Evolutionary conservation across 2,113 vertebrate genomes (phyloP).

Genomic region (Ameiurus melas): DNA sequence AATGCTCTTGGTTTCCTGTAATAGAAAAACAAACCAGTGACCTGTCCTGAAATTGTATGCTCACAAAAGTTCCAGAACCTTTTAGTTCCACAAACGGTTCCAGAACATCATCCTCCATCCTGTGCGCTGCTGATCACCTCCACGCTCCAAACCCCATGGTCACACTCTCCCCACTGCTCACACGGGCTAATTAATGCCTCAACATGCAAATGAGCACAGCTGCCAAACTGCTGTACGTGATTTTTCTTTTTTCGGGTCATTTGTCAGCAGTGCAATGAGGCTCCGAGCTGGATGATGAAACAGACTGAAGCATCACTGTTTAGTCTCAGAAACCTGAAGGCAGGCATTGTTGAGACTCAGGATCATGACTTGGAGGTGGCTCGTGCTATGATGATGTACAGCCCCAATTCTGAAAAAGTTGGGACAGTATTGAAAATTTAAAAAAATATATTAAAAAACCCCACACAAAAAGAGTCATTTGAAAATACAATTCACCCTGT

Average conservation of each 20-base stretch:
- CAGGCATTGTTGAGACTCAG: neutral
- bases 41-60: neutral
- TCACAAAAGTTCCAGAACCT: neutral
- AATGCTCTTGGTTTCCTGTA: neutral
- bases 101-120: constrained; percentile 17
- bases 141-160: constrained; percentile 74
- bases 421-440: too few species aligned
- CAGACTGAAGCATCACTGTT: constrained; percentile 36
- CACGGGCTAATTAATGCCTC: constrained; percentile 95
- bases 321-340: neutral
- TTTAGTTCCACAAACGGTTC: neutral
- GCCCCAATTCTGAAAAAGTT: too few species aligned
- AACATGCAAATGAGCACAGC: constrained; percentile 91
- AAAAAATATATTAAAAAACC: too few species aligned
- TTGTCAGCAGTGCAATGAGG: constrained; percentile 61
- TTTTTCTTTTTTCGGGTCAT: constrained; percentile 63
- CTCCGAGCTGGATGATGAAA: constrained; percentile 44
- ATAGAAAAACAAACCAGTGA: neutral
- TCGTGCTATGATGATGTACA: neutral
- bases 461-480: too few species aligned
- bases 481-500: too few species aligned
- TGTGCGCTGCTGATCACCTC: constrained; percentile 35
- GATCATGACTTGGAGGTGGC: neutral
- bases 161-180: constrained; percentile 81
- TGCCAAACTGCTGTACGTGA: constrained; percentile 87